Conservation (phyloP, 2,888 invertebrate species). For the Cheilosia vernalis region DNA sequence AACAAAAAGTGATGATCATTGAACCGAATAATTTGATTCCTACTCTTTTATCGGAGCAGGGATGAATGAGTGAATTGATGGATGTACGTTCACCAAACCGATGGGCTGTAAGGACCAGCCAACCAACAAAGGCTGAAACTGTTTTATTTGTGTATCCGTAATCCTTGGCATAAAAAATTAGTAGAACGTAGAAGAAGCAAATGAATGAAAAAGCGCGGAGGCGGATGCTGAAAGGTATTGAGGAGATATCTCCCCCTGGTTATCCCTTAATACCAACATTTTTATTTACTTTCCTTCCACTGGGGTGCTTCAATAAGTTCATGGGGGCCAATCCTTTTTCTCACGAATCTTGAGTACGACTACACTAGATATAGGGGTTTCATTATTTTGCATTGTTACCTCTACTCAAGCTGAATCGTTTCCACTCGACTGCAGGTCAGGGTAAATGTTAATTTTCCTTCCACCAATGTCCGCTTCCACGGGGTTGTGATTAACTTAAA, state of each 20-base stretch:
- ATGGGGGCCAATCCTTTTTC: constrained; percentile 34
- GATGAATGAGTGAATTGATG: constrained; percentile 73
- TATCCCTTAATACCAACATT: constrained; percentile 23
- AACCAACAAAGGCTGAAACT: constrained; percentile 74
- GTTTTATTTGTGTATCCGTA: constrained; percentile 73
- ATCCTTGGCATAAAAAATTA: constrained; percentile 64
- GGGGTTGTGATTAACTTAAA: constrained; percentile 36
- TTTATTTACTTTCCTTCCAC: constrained; percentile 32
- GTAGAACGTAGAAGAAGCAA: constrained; percentile 24
- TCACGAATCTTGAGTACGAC: constrained; percentile 12
- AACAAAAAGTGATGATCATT: constrained; percentile 80
- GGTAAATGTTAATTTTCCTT: constrained; percentile 33
- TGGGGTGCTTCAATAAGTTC: constrained; percentile 6
- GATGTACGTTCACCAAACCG: constrained; percentile 72
- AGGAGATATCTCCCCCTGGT: constrained; percentile 30
- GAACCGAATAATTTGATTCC: constrained; percentile 82
- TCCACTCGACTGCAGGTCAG: constrained; percentile 13
- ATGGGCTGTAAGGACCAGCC: constrained; percentile 69
- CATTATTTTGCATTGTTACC: constrained; percentile 23
- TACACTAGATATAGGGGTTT: neutral
- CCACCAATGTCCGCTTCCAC: constrained; percentile 14
- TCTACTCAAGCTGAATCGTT: constrained; percentile 14
- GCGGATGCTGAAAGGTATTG: constrained; percentile 37
- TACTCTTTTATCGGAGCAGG: constrained; percentile 75
- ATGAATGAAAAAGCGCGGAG: constrained; percentile 37